phyloP scores from a whole-genome alignment of 2,797 vertebrate genomes.

The Mormyrus proboscirostris region DNA sequence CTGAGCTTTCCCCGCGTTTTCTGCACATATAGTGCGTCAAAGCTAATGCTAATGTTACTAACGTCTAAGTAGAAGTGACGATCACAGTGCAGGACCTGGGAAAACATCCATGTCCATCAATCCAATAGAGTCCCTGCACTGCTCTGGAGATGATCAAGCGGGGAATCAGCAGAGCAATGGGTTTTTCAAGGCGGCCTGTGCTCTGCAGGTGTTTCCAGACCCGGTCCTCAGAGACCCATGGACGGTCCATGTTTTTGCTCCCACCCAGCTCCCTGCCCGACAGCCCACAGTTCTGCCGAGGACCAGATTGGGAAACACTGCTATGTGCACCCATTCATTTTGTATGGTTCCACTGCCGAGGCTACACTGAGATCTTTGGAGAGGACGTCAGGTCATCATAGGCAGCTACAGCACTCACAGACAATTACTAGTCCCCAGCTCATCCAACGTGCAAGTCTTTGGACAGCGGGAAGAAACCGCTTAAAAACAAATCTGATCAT shows the following conservation, averaged over 20 bases:
- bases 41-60: background rate
- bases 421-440: background rate
- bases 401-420: background rate
- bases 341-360: background rate
- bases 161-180: background rate
- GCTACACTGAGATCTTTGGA: background rate
- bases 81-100: background rate
- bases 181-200: background rate
- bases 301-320: background rate
- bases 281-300: background rate
- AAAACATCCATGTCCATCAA: background rate
- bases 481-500: background rate
- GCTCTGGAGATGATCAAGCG: background rate
- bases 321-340: background rate
- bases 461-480: background rate
- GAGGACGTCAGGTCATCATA: background rate
- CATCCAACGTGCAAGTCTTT: background rate
- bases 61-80: background rate
- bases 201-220: background rate
- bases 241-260: background rate
- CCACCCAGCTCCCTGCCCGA: background rate
- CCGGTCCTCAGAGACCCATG: background rate
- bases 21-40: background rate
- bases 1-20: background rate
- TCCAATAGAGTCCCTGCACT: background rate